A percentile compares a stretch with the other conserved stretches of the same genome.
Conservation (phyloP, 2,888 invertebrate genomes). For the Tinea semifulvella region DNA sequence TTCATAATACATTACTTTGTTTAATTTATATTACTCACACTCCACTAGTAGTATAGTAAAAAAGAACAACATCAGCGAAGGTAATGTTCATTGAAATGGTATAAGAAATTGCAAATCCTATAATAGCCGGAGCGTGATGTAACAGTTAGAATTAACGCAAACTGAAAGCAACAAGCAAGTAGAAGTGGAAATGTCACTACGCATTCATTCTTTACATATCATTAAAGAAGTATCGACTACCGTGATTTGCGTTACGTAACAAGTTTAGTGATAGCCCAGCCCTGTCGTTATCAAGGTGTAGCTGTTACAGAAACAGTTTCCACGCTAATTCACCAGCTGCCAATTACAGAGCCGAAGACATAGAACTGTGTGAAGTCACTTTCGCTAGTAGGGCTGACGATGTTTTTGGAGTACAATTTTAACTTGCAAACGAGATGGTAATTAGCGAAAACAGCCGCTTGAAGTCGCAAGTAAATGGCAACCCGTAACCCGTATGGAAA, state of each 20-base stretch:
- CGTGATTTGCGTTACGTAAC: slow-evolving; percentile 8
- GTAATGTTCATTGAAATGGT: too few relatives aligned
- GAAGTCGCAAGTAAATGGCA: slow-evolving; percentile 51
- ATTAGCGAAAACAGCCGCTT: slow-evolving; percentile 58
- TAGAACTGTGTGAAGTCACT: slow-evolving; percentile 36
- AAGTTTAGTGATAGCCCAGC: neutral
- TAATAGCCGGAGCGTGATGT: too few relatives aligned
- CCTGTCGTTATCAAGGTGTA: slow-evolving; percentile 3
- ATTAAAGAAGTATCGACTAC: slow-evolving; percentile 6
- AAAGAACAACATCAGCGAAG: too few relatives aligned
- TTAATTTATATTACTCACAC: too few relatives aligned
- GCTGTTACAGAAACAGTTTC: neutral
- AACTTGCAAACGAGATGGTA: slow-evolving; percentile 65
- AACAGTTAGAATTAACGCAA: slow-evolving; percentile 8
- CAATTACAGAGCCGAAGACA: slow-evolving; percentile 49
- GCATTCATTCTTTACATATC: slow-evolving; percentile 7
- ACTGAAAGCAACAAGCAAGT: slow-evolving; percentile 3
- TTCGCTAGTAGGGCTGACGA: slow-evolving; percentile 39
- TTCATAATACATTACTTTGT: too few relatives aligned
- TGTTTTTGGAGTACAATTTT: slow-evolving; percentile 36
- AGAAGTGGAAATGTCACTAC: slow-evolving; percentile 8
- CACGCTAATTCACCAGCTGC: slow-evolving; percentile 30
- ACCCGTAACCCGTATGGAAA: slow-evolving; percentile 53
- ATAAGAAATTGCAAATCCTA: too few relatives aligned
- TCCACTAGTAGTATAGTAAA: too few relatives aligned